Conservation (phyloP, 2,113 vertebrate species). For the Petromus typicus region DNA sequence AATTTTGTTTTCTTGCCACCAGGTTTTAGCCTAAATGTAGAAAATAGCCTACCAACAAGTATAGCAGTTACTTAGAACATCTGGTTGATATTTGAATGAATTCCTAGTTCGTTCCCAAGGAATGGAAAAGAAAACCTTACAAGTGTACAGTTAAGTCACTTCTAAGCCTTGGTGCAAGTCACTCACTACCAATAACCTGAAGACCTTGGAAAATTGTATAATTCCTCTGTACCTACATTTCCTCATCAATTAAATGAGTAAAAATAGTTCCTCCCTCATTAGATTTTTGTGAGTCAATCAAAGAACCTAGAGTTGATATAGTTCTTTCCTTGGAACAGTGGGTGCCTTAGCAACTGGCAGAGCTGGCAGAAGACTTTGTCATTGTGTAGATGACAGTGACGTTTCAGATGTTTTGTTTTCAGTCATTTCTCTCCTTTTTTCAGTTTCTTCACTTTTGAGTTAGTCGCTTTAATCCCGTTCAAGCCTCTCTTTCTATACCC, state of each 20-base stretch:
- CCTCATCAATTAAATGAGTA: slow-evolving; percentile 3
- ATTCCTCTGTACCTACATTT: background rate
- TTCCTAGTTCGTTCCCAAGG: background rate
- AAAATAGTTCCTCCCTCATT: background rate
- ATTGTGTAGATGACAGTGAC: background rate
- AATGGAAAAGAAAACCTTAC: slow-evolving; percentile 35
- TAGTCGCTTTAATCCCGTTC: background rate
- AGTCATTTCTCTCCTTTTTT: background rate
- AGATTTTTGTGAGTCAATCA: background rate
- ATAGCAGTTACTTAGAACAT: background rate
- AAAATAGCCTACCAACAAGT: background rate
- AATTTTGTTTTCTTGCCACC: background rate
- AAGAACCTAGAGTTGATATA: background rate
- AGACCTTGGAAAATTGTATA: background rate
- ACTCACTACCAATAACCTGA: background rate
- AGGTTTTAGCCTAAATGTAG: background rate
- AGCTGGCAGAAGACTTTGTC: background rate
- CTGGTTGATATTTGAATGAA: background rate
- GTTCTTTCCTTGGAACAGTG: background rate
- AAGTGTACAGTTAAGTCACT: background rate
- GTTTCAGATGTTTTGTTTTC: background rate
- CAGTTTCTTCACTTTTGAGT: background rate
- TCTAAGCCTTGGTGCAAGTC: background rate
- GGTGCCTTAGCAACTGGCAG: background rate
- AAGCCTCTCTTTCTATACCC: background rate